Base-by-base conservation (phyloP, 2,113 vertebrate genomes). In the Heterochromis multidens region DNA sequence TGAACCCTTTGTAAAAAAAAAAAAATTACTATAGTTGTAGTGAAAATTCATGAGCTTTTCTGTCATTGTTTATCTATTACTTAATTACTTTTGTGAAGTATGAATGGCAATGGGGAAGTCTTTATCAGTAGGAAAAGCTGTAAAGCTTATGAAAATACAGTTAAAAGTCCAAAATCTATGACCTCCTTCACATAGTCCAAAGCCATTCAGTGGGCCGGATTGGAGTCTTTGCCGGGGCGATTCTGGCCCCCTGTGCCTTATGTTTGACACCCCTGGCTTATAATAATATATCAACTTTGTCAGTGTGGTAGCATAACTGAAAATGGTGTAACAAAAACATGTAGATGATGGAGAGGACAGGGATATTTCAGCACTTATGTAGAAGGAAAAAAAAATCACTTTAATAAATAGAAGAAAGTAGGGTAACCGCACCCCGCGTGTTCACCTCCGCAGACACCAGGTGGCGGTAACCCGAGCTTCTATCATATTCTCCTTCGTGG, bases 391-490 rank as follows among this genome's bases (percentile, higher is more conserved):
- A 13, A 27, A 29, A 52, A 52, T 72, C 19, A 21, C 5, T 46
- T 46, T 46, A 16, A 16, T 16, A 46, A 46, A 6, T 5, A 16
- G 5, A 5, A 46, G 43, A 46, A 46, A 46, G 13, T 46, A 12
- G 0, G 1, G 25, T 58, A 49, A 37, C 25, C 21, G 11, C 7
- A 23, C 7, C 0, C 5, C 1, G 17, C 37, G 9, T 82, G 27
- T 29, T 17, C 12, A 70, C 84, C 8, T 16, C 10, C 2, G 4
- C 2, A 43, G 40, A 35, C 92, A 67, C 7, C 6, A 88, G 91
- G 49, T 62, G 92, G 87, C 87, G 21, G 61, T 82, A 79, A 6
- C 1, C 4, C 4, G 6, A 4, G 0, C 21, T 52, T n/a, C 13
- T 23, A 2, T n/a, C 37, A 49, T 35, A 19, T 21, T 13, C 6